Base-by-base conservation (phyloP, 1,140 invertebrate species). In the Drosophila takahashii region DNA sequence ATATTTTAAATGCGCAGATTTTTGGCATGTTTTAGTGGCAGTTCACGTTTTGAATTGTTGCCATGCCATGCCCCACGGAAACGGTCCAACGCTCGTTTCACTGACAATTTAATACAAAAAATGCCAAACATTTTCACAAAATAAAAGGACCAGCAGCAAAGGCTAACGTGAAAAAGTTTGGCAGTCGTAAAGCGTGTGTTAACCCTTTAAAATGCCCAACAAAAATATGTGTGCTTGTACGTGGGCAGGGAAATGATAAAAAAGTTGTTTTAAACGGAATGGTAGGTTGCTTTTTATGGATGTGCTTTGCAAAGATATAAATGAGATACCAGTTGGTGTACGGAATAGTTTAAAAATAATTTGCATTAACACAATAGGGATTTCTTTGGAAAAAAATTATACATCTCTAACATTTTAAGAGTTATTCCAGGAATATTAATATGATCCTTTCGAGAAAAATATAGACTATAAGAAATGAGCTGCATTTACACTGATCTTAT, bases 1-100 rank as follows among this genome's bases (percentile, higher is more conserved):
- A 89, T 87, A 87, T 87, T 87, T 87, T 87, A 87, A 87, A 87
- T 79, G 83, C 79, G 79, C 83, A 83, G 84, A 87, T 87, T 87
- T 87, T 87, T 89, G 84, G 84, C 83, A 87, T 87, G 83, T 87
- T 87, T 87, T 86, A 87, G 83, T 86, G 83, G 83, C 81, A 86
- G 83, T 81, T 87, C 81, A 87, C 81, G 78, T 86, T 86, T 86
- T 86, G 84, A 86, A 87, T 86, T 86, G 83, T 86, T 86, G 83
- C 70, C 79, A 69, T 70, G 60, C 47, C 62, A 69, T 70, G 60
- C 47, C 62, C 72, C 61, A 60, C 50, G 72, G 54, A 64, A 59
- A 32, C 50, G 72, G 39, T 39, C 56, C 53, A 15, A 26, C 54
- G 56, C 79, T 87, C 76, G 83, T 83, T 86, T 87, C 83, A 87